Evolutionary conservation across 2,797 vertebrate species (phyloP).

Genomic region (Acrocephalus scirpaceus): DNA sequence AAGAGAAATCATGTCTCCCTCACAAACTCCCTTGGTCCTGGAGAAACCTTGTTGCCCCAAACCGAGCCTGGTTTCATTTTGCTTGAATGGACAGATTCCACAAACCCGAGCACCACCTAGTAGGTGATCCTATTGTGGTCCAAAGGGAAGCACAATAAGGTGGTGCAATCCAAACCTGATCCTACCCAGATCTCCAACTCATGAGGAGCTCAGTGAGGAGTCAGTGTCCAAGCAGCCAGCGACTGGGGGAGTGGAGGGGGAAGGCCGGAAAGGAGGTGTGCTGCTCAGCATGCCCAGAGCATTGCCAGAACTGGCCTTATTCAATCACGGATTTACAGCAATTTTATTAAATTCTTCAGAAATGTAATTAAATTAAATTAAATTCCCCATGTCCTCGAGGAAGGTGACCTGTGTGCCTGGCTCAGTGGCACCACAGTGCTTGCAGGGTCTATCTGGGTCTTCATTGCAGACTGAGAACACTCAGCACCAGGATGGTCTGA

Average conservation of each 20-base stretch:
- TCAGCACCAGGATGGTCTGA: neutral
- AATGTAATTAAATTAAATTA: neutral
- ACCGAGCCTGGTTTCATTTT: neutral
- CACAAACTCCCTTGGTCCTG: neutral
- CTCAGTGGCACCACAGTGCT: neutral
- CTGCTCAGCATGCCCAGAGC: neutral
- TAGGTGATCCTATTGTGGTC: neutral
- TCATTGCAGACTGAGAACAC: neutral
- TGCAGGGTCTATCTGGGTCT: neutral
- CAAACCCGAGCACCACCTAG: neutral
- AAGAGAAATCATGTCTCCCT: neutral
- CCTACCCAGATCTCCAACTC: neutral
- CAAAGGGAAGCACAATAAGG: neutral
- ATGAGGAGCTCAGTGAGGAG: neutral
- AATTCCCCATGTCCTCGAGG: neutral
- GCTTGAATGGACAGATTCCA: neutral
- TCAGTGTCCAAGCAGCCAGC: neutral
- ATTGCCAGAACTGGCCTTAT: neutral
- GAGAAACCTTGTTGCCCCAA: neutral
- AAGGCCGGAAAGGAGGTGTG: fast-evolving
- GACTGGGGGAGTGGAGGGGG: neutral
- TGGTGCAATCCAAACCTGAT: neutral
- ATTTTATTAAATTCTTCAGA: neutral
- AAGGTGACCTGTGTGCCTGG: neutral
- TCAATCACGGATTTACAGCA: neutral